Base-by-base conservation (phyloP, 2,797 vertebrate species). In the Myotis vivesi region DNA sequence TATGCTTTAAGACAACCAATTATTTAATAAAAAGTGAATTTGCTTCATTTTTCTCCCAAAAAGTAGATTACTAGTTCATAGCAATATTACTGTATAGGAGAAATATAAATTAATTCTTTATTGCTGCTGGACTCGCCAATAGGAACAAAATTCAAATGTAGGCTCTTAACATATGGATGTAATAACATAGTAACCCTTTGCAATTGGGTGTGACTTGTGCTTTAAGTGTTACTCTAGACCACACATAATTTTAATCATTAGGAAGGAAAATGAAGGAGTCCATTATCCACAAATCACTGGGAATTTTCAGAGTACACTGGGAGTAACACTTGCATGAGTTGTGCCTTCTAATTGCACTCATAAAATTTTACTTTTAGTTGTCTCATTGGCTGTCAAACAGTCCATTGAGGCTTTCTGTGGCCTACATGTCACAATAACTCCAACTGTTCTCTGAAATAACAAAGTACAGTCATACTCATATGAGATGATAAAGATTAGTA, bases 91-190 rank as follows among this genome's bases (percentile, higher is more conserved):
- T n/a, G 3, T 25, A 46, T 33, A 82, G 8, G 20, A 81, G 2
- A 64, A 23, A 88, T 6, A 94, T 5, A 41, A 92, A 84, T 89
- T 72, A 77, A 76, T 73, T 66, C 1, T 76, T 84, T 81, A 81
- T 55, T 76, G 20, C 13, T 80, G 41, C 15, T 84, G 72, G 2
- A 90, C 9, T 92, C 76, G 3, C 66, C 87, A 91, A 53, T 49
- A 83, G 41, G 2, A 77, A 23, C 8, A 93, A 95, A 94, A 87
- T 94, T 89, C 33, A 92, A 86, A 92, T 82, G 15, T 62, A 80
- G 38, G 8, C 5, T 64, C 13, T 83, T 83, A 87, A 94, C 71
- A 87, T 91, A 71, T 25, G 23, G 46, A 41, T 49, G 20, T 6
- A 72, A 69, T 87, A 85, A 17, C 3, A 66, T 25, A 49, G 23